Evolutionary conservation across 2,113 vertebrate genomes (phyloP), one percentile per base, ranked within the genome.

Genomic region (Chunga burmeisteri): DNA sequence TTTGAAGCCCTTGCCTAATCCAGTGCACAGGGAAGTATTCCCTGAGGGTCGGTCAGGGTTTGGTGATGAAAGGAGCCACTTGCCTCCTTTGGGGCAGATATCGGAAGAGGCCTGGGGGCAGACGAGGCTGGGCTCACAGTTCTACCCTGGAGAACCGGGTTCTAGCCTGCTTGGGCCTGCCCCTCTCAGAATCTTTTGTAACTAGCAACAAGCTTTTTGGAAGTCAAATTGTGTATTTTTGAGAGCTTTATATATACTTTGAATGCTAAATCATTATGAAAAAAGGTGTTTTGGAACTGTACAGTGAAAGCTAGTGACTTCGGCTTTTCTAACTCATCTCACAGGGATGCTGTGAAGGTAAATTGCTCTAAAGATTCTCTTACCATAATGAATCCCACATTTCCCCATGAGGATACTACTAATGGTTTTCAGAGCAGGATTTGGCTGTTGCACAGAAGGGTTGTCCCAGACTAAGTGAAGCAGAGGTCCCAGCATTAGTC

Each of bases 51-150:
- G 23, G 36, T 36, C 32, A 29, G 50, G 38, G 44, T 53, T 85
- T 58, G 56, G 49, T 10, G 34, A 49, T 65, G 17, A 81, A 89
- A 52, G 38, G 27, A 91, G 67, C 63, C 0, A 0, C 30, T 58
- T 47, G 52, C 44, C 40, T 86, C 2, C 0, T 47, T 50, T 38
- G 77, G 55, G 36, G 16, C 0, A 0, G 78, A 4, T 55, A 23
- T 3, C 3, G 8, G 44, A 72, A 49, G 73, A 65, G 38, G 62
- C 58, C 44, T 42, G 34, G 2, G 2, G 53, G 62, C 50, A 71
- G 6, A 30, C 75, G 65, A 63, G 59, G 29, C 34, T 65, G 86
- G 29, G 71, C 62, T 84, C 16, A 7, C 25, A 6, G 21, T 50
- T 92, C 68, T 86, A 46, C 38, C 26, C 21, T 38, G 53, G 49